A percentile compares a stretch with the other conserved stretches of the same genome.
Conservation (phyloP, 2,797 vertebrate species). For the Hoplostethus mediterraneus region DNA sequence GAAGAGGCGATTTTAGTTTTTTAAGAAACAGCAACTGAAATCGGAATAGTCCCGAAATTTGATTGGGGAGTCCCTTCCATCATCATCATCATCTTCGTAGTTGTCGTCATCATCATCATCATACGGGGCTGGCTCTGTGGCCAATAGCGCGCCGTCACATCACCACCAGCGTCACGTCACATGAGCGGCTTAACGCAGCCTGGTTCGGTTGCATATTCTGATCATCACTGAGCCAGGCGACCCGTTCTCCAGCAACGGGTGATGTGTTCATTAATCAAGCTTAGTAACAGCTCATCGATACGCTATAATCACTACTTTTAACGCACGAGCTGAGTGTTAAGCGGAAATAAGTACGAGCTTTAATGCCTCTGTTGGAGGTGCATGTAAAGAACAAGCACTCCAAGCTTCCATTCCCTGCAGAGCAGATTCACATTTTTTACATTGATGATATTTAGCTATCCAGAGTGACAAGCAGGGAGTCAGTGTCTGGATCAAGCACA, state of each 20-base stretch:
- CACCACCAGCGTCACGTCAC: conserved; percentile 62
- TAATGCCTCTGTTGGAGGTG: not conserved
- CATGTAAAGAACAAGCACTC: not conserved
- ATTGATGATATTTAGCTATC: too few relatives aligned
- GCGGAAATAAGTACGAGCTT: not conserved
- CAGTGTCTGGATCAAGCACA: not conserved
- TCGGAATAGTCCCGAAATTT: not conserved
- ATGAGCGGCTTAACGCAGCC: conserved; percentile 56
- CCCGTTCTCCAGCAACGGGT: not conserved
- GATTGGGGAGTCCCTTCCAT: not conserved
- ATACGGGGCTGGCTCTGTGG: not conserved
- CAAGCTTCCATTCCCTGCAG: not conserved
- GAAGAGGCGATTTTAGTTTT: not conserved
- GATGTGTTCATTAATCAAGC: not conserved
- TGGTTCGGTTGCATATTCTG: conserved; percentile 32
- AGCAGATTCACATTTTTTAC: not conserved
- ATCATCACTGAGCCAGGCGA: conserved; percentile 22
- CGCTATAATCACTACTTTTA: not conserved
- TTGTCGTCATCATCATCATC: not conserved
- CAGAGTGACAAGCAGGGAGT: conserved; percentile 1
- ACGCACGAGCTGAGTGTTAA: not conserved
- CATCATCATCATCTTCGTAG: not conserved
- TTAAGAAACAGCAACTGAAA: too few relatives aligned
- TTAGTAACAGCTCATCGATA: not conserved
- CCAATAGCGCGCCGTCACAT: conserved; percentile 50